Conservation (phyloP, 1,140 invertebrate species). For the Macrobrachium nipponense region DNA sequence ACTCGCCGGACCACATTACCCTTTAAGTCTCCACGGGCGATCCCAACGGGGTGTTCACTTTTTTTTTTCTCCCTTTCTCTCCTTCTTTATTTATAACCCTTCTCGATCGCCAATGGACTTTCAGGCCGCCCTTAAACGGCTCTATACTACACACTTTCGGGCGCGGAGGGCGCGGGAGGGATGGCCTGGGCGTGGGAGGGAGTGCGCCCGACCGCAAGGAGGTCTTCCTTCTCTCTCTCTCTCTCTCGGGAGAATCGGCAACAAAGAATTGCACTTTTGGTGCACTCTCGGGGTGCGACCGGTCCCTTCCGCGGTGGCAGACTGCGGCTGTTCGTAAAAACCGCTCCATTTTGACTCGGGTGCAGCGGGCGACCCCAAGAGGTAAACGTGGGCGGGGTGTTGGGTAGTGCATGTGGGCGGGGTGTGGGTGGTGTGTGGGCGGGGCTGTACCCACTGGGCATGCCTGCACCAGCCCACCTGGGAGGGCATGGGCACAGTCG, state of each 20-base stretch:
- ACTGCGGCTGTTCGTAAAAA: slow-evolving; percentile 56
- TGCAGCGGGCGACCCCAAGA: slow-evolving; percentile 54
- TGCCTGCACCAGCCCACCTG: not conserved
- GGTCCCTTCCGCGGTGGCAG: slow-evolving; percentile 40
- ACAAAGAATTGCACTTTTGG: slow-evolving; percentile 41
- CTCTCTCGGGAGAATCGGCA: not conserved
- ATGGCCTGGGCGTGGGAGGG: not conserved
- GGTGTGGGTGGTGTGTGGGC: slow-evolving; percentile 2
- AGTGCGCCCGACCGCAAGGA: slow-evolving; percentile 31
- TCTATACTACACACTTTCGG: too few relatives aligned
- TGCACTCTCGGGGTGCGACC: slow-evolving; percentile 27
- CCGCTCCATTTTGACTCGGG: slow-evolving; percentile 55
- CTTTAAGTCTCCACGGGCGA: too few relatives aligned
- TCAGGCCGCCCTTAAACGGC: too few relatives aligned
- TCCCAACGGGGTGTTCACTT: too few relatives aligned
- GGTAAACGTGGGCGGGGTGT: slow-evolving; percentile 50
- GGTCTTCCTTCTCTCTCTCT: not conserved
- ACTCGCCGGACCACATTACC: not conserved
- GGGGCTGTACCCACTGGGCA: not conserved
- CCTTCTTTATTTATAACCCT: too few relatives aligned
- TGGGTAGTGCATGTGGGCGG: slow-evolving; percentile 28
- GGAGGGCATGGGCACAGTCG: slow-evolving; percentile 38
- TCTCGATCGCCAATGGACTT: too few relatives aligned
- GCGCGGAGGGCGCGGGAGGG: too few relatives aligned
- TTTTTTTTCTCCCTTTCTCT: too few relatives aligned